These are phyloP conservation scores for Diploptera punctata DNA, from an alignment of 2,888 invertebrate species.

Conservation along the genomic window DNA sequence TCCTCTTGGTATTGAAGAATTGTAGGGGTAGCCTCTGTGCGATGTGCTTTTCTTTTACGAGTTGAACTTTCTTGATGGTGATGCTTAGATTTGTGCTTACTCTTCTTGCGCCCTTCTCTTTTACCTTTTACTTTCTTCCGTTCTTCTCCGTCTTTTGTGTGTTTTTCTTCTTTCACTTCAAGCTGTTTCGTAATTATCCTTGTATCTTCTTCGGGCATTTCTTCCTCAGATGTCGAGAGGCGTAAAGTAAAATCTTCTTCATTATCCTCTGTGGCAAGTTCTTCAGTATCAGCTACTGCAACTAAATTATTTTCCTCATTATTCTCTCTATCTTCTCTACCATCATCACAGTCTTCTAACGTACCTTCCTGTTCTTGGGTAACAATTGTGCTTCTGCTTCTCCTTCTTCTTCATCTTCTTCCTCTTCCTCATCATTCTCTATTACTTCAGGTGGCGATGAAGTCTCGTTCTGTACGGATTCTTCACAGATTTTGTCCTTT, in stretches of 20 bases:
- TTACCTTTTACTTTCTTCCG: not conserved
- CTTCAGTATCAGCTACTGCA: not conserved
- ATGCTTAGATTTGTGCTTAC: conserved; percentile 39
- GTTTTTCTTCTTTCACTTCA: conserved; percentile 7
- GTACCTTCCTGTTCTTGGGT: no score
- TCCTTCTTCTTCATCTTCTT: not conserved
- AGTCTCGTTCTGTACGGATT: not conserved
- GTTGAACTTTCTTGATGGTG: conserved; percentile 26
- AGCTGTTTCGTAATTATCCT: not conserved
- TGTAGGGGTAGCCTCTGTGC: conserved; percentile 30
- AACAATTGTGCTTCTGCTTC: not conserved
- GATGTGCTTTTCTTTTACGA: conserved; percentile 32
- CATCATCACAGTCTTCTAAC: no score
- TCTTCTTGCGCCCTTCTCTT: conserved; percentile 34
- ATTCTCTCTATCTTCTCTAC: not conserved
- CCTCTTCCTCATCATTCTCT: not conserved
- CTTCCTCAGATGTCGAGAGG: conserved; percentile 28
- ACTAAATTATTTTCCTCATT: no score
- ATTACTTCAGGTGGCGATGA: not conserved
- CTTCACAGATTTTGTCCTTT: not conserved
- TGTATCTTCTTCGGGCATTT: not conserved
- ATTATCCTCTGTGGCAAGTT: not conserved
- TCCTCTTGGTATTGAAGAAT: conserved; percentile 40
- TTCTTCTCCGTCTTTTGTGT: conserved; percentile 14
- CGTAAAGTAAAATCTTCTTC: conserved; percentile 17